Percentiles rank a stretch among this genome's conserved stretches.
Evolutionary conservation across 2,888 invertebrate species (phyloP).

Genomic region (Cheilosia urbana): DNA sequence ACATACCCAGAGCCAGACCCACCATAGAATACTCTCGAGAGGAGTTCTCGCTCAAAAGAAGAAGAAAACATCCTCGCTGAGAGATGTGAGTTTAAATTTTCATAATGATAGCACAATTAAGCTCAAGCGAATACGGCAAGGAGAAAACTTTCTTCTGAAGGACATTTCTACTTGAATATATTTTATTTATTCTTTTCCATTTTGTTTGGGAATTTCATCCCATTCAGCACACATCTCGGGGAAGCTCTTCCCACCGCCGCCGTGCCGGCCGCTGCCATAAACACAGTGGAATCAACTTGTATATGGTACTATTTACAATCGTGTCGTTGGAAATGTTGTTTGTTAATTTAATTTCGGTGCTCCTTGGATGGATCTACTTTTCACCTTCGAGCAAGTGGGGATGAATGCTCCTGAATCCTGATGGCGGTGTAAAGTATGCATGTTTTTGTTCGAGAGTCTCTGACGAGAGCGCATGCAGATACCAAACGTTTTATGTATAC

Average conservation of each 20-base stretch:
- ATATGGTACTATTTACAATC: background rate
- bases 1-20: background rate
- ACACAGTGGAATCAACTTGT: slow-evolving; percentile 3
- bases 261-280: background rate
- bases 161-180: slow-evolving; percentile 2
- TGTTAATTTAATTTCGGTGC: slow-evolving; percentile 35
- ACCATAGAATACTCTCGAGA: slow-evolving; percentile 21
- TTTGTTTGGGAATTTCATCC: slow-evolving; percentile 12
- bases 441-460: background rate
- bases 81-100: slow-evolving; percentile 53
- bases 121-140: slow-evolving; percentile 12
- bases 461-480: background rate
- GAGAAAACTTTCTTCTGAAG: slow-evolving; percentile 35
- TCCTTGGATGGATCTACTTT: background rate
- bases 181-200: too few relatives aligned
- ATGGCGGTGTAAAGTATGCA: slow-evolving; percentile 6
- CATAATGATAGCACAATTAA: slow-evolving; percentile 54
- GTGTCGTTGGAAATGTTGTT: background rate
- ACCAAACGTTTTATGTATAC: slow-evolving; percentile 24
- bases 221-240: slow-evolving; percentile 10
- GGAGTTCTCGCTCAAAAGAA: slow-evolving; percentile 13
- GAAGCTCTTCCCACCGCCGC: background rate
- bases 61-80: slow-evolving; percentile 22
- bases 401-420: background rate
- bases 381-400: background rate